Evolutionary conservation across 2,113 vertebrate species (phyloP), one percentile per base, ranked within the genome.

Genomic region (Trinectes maculatus): DNA sequence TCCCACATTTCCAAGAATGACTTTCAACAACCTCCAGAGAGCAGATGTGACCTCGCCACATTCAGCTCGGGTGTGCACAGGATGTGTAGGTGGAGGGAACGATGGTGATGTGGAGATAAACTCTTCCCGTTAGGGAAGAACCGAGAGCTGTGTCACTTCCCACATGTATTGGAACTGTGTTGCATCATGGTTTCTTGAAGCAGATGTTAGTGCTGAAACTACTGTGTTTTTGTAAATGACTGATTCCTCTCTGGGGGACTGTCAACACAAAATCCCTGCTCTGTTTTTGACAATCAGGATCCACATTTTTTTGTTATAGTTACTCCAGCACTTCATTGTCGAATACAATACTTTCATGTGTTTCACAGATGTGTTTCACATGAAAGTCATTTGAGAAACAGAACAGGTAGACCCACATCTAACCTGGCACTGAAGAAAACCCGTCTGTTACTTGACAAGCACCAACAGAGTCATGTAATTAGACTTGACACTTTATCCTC

Each of bases 1-100:
- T 76, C 65, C 61, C 61, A 71, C 69, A 55, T 61, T 84, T 82
- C 72, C 77, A 60, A 74, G 65, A 77, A 77, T 36, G 33, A 42
- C 71, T 80, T 49, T 58, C 29, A 52, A n/a, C 58, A 65, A 24
- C 71, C 78, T 61, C 49, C 56, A 57, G 74, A 73, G 77, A 70
- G 55, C 26, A 29, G 54, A n/a, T 3, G 48, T 36, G 74, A 74
- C 60, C 59, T 48, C 25, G 74, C 26, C 60, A 48, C 73, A 21
- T 43, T 31, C 46, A 34, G 21, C 46, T 34, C 56, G 55, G 55
- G 74, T 64, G 65, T 31, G 37, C 55, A 65, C 48, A 3, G 46
- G 22, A 63, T 4, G 48, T 80, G 83, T 76, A 69, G 83, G 86
- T 62, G 83, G 81, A 58, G 53, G 63, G 33, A 36, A 52, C 6